Base-by-base conservation (phyloP, 2,797 vertebrate species). In the Gymnothorax javanicus region DNA sequence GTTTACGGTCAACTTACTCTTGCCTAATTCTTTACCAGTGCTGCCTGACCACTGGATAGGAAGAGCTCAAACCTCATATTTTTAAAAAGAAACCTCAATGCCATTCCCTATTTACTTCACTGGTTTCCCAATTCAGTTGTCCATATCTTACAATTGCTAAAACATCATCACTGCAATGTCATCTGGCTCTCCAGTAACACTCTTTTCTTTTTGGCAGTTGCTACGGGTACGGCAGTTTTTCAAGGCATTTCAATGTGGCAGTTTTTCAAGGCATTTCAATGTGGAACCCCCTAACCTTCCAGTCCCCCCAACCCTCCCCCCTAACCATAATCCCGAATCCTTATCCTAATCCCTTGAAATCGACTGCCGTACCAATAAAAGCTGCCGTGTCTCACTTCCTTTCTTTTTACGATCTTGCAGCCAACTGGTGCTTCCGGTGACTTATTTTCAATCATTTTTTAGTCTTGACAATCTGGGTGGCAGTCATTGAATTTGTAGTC, bases 1-100 rank as follows among this genome's bases (percentile, higher is more conserved):
- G 71, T 75, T 75, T 75, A 77, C 15, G 73, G 73, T 77, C 73
- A 77, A 79, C 52, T 33, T 79, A 52, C 43, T 54, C 33, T 11
- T 6, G 75, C 77, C 77, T 56, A 81, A 81, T 54, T 56, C 77
- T 17, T 77, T 79, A 56, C 50, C 77, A n/a, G 77, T n/a, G 25
- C 52, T 56, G 3, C n/a, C 17, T 25, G 52, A n/a, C 50, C 23
- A 12, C 77, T 25, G 52, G 50, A 81, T 50, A 54, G 77, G 17
- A 81, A 81, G 9, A 7, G 33, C 13, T 77, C 15, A 33, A 73
- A 77, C 43, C 73, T 77, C 73, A 77, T 20, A n/a, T 67, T 67
- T 67, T 69, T 69, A 27, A 33, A 73, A 33, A 64, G 2, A 25
- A 69, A 69, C 9, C 23, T 7, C 23, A 52, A 77, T 50, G 2